Evolutionary conservation across 2,888 invertebrate species (phyloP).

Genomic region (Coleophora flavipennella): DNA sequence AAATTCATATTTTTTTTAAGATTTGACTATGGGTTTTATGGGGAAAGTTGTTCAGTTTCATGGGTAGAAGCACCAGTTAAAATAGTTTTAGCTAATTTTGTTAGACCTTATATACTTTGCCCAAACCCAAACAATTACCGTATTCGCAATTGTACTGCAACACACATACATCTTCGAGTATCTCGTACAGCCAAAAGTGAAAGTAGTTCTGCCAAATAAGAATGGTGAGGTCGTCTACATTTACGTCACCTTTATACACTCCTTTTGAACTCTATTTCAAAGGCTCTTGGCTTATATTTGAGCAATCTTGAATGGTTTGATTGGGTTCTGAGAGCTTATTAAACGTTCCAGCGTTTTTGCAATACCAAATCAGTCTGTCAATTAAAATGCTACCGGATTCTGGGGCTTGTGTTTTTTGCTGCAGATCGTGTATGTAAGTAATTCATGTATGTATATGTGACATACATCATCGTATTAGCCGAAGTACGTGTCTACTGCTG

Average conservation of each 20-base stretch:
- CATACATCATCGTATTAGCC: too few relatives aligned
- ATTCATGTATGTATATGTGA: too few relatives aligned
- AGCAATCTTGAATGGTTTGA: neutral
- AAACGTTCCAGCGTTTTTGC: conserved; percentile 12
- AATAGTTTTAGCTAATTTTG: too few relatives aligned
- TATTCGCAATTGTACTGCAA: conserved; percentile 9
- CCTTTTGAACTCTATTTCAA: conserved; percentile 11
- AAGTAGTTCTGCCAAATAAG: conserved; percentile 43
- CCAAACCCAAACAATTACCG: too few relatives aligned
- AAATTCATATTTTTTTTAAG: too few relatives aligned
- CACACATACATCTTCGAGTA: conserved; percentile 2
- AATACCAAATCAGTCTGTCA: conserved; percentile 8
- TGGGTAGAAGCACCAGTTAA: too few relatives aligned
- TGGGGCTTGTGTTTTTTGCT: neutral
- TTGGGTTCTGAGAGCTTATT: conserved; percentile 1
- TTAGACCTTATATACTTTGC: too few relatives aligned
- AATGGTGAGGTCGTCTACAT: conserved; percentile 30
- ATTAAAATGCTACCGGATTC: conserved; percentile 13
- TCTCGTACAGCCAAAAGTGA: conserved; percentile 40
- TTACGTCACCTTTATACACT: conserved; percentile 29
- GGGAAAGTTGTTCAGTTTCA: too few relatives aligned
- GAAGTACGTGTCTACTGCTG: too few relatives aligned
- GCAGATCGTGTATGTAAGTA: too few relatives aligned
- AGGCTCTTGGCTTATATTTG: conserved; percentile 9
- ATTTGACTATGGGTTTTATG: too few relatives aligned